Conservation (phyloP, 2,888 invertebrate genomes). For the Rhyacophila evoluta region DNA sequence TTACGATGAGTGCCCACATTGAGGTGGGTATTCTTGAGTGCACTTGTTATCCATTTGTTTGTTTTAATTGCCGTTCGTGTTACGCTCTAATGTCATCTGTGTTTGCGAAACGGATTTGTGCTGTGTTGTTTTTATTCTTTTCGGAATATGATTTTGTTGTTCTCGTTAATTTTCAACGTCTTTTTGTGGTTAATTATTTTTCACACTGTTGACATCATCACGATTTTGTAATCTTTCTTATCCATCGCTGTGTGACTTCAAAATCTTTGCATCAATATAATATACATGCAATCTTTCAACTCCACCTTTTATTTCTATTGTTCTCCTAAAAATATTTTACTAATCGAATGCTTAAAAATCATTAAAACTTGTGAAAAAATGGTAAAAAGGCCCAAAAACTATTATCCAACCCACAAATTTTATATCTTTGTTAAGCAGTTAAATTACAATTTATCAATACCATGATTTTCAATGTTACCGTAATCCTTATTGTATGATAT, state of each 20-base stretch:
- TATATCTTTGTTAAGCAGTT: too few relatives aligned
- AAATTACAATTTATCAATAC: too few relatives aligned
- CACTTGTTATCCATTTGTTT: conserved; percentile 30
- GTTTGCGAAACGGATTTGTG: conserved; percentile 39
- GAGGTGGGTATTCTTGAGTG: conserved; percentile 49
- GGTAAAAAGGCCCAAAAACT: too few relatives aligned
- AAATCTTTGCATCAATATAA: neutral
- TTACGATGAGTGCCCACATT: conserved; percentile 52
- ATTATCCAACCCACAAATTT: too few relatives aligned
- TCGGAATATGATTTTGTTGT: conserved; percentile 31
- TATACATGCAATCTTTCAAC: too few relatives aligned
- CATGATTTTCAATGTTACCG: too few relatives aligned
- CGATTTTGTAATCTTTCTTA: neutral
- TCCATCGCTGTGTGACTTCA: neutral
- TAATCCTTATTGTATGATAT: too few relatives aligned
- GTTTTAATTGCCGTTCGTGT: conserved; percentile 38
- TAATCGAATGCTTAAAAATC: too few relatives aligned
- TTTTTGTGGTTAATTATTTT: conserved; percentile 6
- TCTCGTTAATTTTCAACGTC: conserved; percentile 27
- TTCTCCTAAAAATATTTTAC: too few relatives aligned
- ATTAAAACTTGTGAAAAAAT: too few relatives aligned
- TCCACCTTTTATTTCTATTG: too few relatives aligned
- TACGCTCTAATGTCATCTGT: conserved; percentile 39
- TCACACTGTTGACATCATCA: neutral
- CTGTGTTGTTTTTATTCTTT: conserved; percentile 23